phyloP scores from a whole-genome alignment of 2,113 vertebrate genomes.

The Oplegnathus fasciatus region DNA sequence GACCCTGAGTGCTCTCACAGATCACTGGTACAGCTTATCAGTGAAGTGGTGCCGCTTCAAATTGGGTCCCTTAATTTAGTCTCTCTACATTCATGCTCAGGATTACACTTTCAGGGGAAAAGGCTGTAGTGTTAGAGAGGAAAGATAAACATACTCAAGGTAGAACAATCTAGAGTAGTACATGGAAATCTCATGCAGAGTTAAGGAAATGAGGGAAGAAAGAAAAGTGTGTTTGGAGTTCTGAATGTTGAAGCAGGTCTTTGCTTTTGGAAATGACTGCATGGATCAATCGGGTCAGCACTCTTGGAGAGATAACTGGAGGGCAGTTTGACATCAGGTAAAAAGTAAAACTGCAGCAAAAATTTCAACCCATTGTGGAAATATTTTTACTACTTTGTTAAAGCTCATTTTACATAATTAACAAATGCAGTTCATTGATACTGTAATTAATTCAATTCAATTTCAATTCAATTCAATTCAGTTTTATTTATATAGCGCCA shows the following conservation, averaged over 20 bases:
- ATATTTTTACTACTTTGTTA: background rate
- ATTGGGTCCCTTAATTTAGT: slow-evolving; percentile 80
- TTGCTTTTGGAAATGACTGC: background rate
- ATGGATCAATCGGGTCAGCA: background rate
- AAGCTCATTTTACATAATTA: background rate
- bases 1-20: slow-evolving; percentile 79
- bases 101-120: slow-evolving; percentile 65
- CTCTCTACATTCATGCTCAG: slow-evolving; percentile 73
- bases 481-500: too few species aligned
- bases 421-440: background rate
- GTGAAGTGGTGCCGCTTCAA: slow-evolving; percentile 78
- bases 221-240: slow-evolving; percentile 15
- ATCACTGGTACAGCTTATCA: slow-evolving; percentile 80
- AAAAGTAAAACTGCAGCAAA: background rate
- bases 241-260: background rate
- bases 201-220: slow-evolving; percentile 14
- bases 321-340: background rate
- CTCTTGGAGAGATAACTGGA: background rate
- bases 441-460: too few species aligned
- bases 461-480: too few species aligned
- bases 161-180: slow-evolving; percentile 24
- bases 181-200: slow-evolving; percentile 44
- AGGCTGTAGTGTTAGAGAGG: slow-evolving; percentile 42
- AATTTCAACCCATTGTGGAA: background rate
- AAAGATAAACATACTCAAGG: slow-evolving; percentile 69